Evolutionary conservation across 2,113 vertebrate genomes (phyloP).

Genomic region (Cyrtonyx montezumae): DNA sequence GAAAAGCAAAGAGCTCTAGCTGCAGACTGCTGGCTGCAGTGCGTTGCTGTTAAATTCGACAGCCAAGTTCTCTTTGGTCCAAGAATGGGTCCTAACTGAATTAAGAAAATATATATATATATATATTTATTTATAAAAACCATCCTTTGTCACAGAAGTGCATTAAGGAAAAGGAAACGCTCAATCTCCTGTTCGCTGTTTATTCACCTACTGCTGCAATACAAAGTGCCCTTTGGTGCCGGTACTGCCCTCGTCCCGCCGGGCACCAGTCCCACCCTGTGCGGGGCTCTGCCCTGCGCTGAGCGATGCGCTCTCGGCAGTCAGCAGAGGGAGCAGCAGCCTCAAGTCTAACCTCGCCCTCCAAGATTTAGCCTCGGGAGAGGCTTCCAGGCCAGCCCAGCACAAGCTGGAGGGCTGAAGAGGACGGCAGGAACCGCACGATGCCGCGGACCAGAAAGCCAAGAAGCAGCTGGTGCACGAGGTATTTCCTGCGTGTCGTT

Average conservation of each 20-base stretch:
- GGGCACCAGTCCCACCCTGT: too few species aligned
- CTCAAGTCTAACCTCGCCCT: not conserved
- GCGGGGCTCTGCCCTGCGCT: too few species aligned
- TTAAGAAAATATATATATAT: too few species aligned
- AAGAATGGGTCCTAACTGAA: not conserved
- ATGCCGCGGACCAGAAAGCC: fast-evolving
- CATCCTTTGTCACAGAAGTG: not conserved
- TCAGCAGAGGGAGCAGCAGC: constrained; percentile 42
- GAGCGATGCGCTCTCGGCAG: not conserved
- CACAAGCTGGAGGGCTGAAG: not conserved
- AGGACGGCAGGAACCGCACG: not conserved
- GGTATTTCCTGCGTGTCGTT: fast-evolving
- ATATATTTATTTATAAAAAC: not conserved
- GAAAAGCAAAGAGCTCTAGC: not conserved
- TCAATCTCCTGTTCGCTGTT: not conserved
- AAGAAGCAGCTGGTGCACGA: fast-evolving
- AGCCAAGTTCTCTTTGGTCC: not conserved
- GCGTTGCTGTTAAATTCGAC: not conserved
- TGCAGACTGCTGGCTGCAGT: constrained; percentile 5
- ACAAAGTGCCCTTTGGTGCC: not conserved
- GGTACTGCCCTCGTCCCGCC: not conserved
- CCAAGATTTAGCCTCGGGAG: fast-evolving
- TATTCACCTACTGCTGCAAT: not conserved
- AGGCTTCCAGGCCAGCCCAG: not conserved
- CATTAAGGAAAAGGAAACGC: not conserved